Evolutionary conservation across 2,113 vertebrate genomes (phyloP).

Genomic region (Sylvilagus bachmani): DNA sequence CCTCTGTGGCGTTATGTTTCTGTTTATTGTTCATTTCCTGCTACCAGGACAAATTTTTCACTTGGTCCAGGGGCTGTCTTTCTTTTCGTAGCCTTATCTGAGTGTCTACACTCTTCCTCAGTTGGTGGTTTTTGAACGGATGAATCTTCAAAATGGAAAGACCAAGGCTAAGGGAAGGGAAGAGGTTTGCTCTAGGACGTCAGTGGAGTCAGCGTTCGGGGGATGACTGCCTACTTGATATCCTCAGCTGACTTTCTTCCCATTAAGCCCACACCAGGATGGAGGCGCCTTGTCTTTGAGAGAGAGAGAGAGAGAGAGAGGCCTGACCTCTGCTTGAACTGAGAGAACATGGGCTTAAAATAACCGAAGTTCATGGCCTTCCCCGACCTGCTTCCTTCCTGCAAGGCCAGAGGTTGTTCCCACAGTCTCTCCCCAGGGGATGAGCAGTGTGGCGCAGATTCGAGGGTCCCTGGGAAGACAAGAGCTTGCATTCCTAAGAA

Average conservation of each 20-base stretch:
- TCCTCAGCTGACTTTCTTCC: neutral
- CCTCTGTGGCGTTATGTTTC: neutral
- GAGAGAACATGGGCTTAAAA: constrained; percentile 75
- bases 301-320: constrained; percentile 49
- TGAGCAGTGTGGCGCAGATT: constrained; percentile 69
- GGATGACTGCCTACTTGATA: neutral
- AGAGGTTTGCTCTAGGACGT: neutral
- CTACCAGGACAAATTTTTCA: neutral
- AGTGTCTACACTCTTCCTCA: neutral
- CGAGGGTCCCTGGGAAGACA: constrained; percentile 81
- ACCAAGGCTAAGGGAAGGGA: neutral
- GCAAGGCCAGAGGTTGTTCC: constrained; percentile 78
- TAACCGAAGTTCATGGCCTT: constrained; percentile 71
- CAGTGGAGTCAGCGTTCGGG: no score
- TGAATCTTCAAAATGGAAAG: constrained; percentile 10
- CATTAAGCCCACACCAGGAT: neutral
- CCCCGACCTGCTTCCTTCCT: constrained; percentile 78
- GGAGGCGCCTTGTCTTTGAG: constrained; percentile 16
- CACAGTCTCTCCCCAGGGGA: constrained; percentile 78
- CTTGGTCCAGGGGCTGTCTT: no score
- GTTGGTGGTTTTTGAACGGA: neutral
- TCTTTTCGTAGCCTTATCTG: neutral
- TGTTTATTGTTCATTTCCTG: neutral
- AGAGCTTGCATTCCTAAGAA: constrained; percentile 79
- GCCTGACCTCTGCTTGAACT: constrained; percentile 52